Evolutionary conservation across 2,888 invertebrate genomes (phyloP).

Genomic region (Aphrophora alni): DNA sequence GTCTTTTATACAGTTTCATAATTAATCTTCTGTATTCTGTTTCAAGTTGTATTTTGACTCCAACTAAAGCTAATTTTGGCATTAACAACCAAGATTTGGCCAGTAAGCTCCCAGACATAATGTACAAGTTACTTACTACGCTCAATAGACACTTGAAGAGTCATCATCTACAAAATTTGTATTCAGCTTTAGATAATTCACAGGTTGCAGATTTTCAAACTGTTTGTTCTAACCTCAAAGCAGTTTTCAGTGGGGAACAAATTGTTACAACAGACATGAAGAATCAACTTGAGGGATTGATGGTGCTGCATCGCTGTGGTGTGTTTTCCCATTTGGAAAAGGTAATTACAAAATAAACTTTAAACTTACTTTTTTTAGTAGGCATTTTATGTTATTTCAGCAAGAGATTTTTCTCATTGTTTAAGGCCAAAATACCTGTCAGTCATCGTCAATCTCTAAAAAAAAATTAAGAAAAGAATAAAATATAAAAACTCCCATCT

Average conservation of each 20-base stretch:
- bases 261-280: not conserved
- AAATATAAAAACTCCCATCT: no score
- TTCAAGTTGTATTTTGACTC: not conserved
- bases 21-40: not conserved
- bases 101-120: not conserved
- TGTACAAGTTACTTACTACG: not conserved
- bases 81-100: not conserved
- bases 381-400: no score
- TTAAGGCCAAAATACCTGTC: no score
- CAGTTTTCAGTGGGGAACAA: not conserved
- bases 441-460: no score
- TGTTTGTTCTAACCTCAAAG: not conserved
- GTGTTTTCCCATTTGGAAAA: not conserved
- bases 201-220: not conserved
- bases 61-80: not conserved
- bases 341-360: no score
- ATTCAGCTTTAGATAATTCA: not conserved
- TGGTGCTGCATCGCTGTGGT: not conserved
- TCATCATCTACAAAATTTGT: not conserved
- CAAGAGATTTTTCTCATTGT: no score
- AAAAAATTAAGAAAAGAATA: no score
- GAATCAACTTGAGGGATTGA: not conserved
- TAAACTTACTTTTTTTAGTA: no score
- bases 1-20: no score
- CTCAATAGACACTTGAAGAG: not conserved